These are phyloP conservation scores for Drosophila mulleri DNA, from an alignment of 2,888 invertebrate genomes.

Conservation along the genomic window DNA sequence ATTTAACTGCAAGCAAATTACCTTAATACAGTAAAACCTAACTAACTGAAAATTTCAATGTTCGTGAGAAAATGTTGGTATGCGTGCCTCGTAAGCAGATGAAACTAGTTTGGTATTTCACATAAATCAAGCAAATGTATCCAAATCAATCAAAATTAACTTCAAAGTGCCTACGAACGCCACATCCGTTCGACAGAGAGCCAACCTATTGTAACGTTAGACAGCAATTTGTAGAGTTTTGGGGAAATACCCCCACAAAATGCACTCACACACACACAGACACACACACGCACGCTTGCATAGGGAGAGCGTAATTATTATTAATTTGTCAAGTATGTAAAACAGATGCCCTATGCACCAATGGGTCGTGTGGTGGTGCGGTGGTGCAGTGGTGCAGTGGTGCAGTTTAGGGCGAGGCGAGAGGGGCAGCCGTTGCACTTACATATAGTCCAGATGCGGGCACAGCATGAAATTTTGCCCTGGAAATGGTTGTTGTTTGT, in stretches of 20 bases:
- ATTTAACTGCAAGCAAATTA: neutral
- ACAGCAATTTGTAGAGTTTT: conserved; percentile 37
- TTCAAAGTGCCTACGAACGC: conserved; percentile 30
- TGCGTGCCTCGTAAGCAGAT: conserved; percentile 8
- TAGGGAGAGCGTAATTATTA: conserved; percentile 71
- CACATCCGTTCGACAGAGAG: conserved; percentile 12
- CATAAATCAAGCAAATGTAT: conserved; percentile 47
- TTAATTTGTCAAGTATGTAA: conserved; percentile 80
- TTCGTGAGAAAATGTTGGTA: conserved; percentile 32
- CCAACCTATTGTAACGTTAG: conserved; percentile 33
- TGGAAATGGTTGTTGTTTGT: conserved; percentile 28
- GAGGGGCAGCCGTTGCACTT: conserved; percentile 44
- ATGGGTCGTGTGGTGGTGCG: conserved; percentile 17
- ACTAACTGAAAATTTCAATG: neutral
- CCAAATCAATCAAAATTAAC: conserved; percentile 69
- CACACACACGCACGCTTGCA: neutral
- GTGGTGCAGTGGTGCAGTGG: neutral
- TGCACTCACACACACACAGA: conserved; percentile 30
- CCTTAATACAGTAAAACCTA: too few species aligned
- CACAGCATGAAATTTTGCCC: conserved; percentile 38
- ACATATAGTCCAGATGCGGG: conserved; percentile 44
- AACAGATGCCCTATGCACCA: conserved; percentile 70
- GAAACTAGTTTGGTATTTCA: conserved; percentile 17
- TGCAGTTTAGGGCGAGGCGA: neutral
- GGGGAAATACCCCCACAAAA: conserved; percentile 35